Conservation (phyloP, 2,113 vertebrate species). For the Barnardius zonarius region DNA sequence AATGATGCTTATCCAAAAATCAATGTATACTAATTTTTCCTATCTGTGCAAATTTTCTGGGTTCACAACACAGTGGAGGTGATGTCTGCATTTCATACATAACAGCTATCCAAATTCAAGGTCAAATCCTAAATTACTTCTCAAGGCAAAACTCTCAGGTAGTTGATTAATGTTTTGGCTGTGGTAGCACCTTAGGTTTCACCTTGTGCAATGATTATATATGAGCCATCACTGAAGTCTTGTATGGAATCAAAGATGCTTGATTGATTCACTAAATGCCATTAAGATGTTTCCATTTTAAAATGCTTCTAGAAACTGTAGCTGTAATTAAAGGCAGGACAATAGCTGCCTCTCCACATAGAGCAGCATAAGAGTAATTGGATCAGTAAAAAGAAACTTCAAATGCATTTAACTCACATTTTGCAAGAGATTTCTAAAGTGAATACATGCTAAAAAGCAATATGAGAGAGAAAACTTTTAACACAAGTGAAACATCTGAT, state of each 20-base stretch:
- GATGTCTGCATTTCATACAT: background rate
- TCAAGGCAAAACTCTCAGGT: background rate
- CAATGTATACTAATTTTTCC: conserved; percentile 23
- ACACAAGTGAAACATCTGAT: background rate
- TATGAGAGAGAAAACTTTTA: background rate
- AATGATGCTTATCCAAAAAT: conserved; percentile 42
- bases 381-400: background rate
- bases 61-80: background rate
- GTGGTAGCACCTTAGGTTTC: background rate
- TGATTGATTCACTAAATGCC: background rate
- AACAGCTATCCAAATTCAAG: conserved; percentile 4
- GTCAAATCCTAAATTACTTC: conserved; percentile 33
- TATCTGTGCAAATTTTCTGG: background rate
- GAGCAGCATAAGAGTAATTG: background rate
- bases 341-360: background rate
- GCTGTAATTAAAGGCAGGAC: background rate
- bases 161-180: conserved; percentile 34
- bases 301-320: background rate
- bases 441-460: background rate
- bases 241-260: background rate
- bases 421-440: background rate
- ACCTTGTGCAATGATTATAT: conserved; percentile 8
- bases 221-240: background rate
- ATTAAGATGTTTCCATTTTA: conserved; percentile 7
- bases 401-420: background rate